These are phyloP conservation scores for Oreochromis grahami DNA, from an alignment of 2,797 vertebrate genomes.

Conservation along the genomic window DNA sequence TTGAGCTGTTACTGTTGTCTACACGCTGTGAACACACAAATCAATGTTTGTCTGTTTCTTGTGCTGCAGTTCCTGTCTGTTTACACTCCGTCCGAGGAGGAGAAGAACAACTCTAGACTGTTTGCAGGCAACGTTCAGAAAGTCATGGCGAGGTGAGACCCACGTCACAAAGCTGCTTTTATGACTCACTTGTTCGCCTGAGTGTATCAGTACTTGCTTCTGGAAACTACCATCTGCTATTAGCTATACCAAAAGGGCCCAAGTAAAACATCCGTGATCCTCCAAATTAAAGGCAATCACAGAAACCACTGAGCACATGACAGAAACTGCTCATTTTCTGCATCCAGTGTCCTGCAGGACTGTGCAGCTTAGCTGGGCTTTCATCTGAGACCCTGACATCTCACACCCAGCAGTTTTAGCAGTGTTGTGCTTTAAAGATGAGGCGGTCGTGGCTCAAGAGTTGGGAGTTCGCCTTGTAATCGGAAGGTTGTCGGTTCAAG, in stretches of 20 bases:
- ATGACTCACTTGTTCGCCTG: background rate
- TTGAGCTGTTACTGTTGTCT: background rate
- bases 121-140: constrained; percentile 88
- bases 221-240: background rate
- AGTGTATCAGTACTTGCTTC: background rate
- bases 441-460: background rate
- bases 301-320: background rate
- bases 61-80: constrained; percentile 84
- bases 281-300: background rate
- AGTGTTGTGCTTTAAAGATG: background rate
- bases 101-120: constrained; percentile 80
- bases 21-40: background rate
- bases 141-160: constrained; percentile 85
- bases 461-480: too few relatives aligned
- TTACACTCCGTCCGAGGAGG: constrained; percentile 81
- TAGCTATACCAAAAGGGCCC: background rate
- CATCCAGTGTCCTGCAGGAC: background rate
- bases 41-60: background rate
- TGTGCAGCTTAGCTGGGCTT: background rate
- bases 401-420: background rate
- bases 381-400: background rate
- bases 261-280: background rate
- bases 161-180: background rate
- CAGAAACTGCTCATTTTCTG: background rate
- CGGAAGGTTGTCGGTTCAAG: too few relatives aligned